A percentile compares a stretch with the other conserved stretches of the same genome.
Conservation (phyloP, 2,113 vertebrate genomes). For the Cyphomyrus plagiostoma region DNA sequence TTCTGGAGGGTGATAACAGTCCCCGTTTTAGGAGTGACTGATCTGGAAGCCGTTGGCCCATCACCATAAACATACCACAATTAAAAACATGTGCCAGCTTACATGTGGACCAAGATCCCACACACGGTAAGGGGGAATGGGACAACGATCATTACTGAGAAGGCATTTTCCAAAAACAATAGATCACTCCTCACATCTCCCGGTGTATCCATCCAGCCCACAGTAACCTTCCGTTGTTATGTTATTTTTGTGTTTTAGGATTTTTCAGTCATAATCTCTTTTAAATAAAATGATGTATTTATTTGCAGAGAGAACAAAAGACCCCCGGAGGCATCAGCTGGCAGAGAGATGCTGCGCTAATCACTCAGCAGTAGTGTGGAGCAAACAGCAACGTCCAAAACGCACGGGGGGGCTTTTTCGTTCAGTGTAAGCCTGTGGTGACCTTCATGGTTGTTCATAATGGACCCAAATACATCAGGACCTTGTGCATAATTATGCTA, state of each 20-base stretch:
- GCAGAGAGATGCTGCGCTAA: neutral
- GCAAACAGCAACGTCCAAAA: neutral
- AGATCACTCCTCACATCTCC: neutral
- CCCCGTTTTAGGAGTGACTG: neutral
- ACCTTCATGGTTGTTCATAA: neutral
- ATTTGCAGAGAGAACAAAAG: neutral
- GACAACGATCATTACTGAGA: neutral
- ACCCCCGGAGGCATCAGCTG: neutral
- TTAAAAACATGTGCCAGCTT: neutral
- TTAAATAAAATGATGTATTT: neutral
- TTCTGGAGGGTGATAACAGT: neutral
- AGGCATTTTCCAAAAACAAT: neutral
- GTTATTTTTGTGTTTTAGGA: neutral
- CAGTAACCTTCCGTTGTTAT: neutral
- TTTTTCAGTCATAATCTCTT: neutral
- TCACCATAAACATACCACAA: neutral
- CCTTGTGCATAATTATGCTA: neutral
- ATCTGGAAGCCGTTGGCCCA: neutral
- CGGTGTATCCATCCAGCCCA: neutral
- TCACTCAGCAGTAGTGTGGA: neutral
- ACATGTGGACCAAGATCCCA: neutral
- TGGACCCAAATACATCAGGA: neutral
- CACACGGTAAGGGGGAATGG: neutral
- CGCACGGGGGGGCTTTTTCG: neutral
- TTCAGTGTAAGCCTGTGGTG: neutral